phyloP scores from a whole-genome alignment of 37 sponge, comb jelly and placozoan species.

The Agelas oroides region DNA sequence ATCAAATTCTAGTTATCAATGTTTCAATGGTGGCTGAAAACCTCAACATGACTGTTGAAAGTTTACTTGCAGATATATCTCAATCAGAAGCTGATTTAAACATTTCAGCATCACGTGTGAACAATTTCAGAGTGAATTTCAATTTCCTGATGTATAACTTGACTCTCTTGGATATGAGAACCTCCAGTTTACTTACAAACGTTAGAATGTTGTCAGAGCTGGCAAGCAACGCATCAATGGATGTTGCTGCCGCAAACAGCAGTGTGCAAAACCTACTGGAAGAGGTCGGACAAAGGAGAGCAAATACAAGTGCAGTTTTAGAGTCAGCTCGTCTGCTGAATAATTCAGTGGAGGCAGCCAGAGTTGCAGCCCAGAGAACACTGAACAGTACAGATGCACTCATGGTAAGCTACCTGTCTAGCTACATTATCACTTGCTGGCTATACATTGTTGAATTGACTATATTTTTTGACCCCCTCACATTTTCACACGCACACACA shows the following conservation, averaged over 20 bases:
- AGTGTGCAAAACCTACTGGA: not conserved
- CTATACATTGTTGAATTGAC: not conserved
- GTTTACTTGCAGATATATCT: not conserved
- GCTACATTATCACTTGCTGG: not conserved
- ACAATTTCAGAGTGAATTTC: not conserved
- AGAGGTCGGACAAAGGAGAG: not conserved
- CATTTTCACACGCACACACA: not conserved
- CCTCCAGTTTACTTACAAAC: not conserved
- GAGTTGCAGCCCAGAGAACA: not conserved
- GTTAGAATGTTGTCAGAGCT: not conserved
- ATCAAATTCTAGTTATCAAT: not conserved
- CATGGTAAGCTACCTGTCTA: conserved; percentile 18
- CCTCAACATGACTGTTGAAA: not conserved
- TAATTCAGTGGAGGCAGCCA: not conserved
- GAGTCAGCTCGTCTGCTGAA: not conserved
- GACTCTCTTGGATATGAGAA: not conserved
- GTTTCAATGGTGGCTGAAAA: not conserved
- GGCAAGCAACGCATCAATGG: not conserved
- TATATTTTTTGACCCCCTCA: not conserved
- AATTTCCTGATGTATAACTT: not conserved
- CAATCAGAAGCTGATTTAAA: not conserved
- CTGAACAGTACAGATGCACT: not conserved
- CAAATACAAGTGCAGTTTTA: not conserved
- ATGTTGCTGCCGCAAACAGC: not conserved
- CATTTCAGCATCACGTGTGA: not conserved